Conservation (phyloP, 2,797 vertebrate genomes). For the Luscinia luscinia region DNA sequence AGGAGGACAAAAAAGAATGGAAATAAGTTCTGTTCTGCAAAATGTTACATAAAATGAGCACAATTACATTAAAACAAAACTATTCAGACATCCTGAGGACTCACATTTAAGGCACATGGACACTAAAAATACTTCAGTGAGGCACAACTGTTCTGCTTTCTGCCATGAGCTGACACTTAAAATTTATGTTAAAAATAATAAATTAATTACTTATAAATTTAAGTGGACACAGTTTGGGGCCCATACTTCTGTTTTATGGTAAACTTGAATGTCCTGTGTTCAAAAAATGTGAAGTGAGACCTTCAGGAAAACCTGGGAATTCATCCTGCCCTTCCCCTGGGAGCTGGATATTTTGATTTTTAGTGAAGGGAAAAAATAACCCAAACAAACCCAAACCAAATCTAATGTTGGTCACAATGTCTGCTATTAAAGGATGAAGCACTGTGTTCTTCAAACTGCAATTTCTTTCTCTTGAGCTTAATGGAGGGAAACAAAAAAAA, state of each 20-base stretch:
- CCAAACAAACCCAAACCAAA: not conserved
- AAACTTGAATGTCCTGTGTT: not conserved
- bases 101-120: not conserved
- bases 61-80: not conserved
- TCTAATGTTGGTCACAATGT: not conserved
- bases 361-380: not conserved
- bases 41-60: not conserved
- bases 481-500: not conserved
- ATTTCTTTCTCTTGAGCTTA: constrained; percentile 23
- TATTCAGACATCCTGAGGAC: not conserved
- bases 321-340: not conserved
- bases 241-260: not conserved
- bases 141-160: not conserved
- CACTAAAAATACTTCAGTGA: constrained; percentile 2
- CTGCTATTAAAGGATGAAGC: not conserved
- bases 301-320: not conserved
- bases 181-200: not conserved
- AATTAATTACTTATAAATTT: not conserved
- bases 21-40: not conserved
- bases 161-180: not conserved
- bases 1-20: not conserved
- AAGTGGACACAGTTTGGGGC: not conserved
- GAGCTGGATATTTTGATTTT: not conserved
- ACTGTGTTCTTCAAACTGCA: constrained; percentile 2
- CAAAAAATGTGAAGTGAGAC: not conserved